Base-by-base conservation (phyloP, 2,113 vertebrate species). In the Aplodontia rufa region DNA sequence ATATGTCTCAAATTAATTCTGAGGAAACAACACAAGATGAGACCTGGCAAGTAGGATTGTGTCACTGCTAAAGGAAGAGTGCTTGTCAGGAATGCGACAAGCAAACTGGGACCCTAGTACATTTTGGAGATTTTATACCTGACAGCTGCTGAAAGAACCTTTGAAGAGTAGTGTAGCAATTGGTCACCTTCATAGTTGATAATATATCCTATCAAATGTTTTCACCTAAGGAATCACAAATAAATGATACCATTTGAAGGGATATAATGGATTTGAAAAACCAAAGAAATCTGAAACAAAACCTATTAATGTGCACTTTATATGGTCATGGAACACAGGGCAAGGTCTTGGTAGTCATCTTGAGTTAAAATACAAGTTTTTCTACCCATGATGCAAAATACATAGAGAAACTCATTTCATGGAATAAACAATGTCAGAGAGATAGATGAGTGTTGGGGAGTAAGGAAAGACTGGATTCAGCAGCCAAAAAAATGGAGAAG, bases 1-100 rank as follows among this genome's bases (percentile, higher is more conserved):
- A 92, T 83, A 97, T 96, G 83, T 96, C 91, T 97, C 92, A 91
- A 98, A 95, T 96, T 98, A 98, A 98, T 98, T 98, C 95, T 89
- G 86, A 97, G 91, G 83, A 88, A 97, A 96, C 60, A 98, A 79
- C 62, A 58, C 66, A 49, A 51, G 96, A 94, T 32, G 49, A 62
- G 60, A 91, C 81, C 95, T 98, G 97, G 97, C 97, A 97, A 93
- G 80, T 85, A 96, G n/a, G n/a, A 66, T 49, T 95, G 71, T 16
- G 68, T 97, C 97, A 96, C 88, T 45, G 90, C 86, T 62, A 83
- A 97, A 93, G 35, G 71, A 92, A 97, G 81, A 64, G 68, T 96
- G 84, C 96, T 69, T 98, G 76, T 96, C 94, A 82, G 87, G 86
- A 49, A 92, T 84, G 17, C 92, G 58, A 96, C 79, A 96, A 98